Conservation (phyloP, 1,140 invertebrate genomes). For the Galendromus occidentalis region DNA sequence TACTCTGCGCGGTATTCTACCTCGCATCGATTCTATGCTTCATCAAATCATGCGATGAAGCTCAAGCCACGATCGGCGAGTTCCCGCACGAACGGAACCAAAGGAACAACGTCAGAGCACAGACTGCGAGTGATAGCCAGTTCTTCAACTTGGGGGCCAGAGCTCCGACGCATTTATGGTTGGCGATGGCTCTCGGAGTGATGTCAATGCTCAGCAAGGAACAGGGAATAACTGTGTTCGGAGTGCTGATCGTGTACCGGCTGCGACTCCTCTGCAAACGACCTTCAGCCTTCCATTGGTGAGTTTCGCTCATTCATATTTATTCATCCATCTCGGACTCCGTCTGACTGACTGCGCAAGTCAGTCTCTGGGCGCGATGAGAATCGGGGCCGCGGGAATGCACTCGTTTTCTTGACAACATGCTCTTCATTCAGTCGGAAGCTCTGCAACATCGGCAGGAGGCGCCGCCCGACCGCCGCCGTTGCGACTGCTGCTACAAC, state of each 20-base stretch:
- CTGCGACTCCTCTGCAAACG: background rate
- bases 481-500: too few species aligned
- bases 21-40: constrained; percentile 36
- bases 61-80: background rate
- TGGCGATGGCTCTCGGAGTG: constrained; percentile 11
- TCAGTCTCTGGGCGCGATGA: background rate
- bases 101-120: background rate
- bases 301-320: background rate
- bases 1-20: constrained; percentile 59
- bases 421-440: too few species aligned
- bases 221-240: constrained; percentile 32
- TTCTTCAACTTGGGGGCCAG: background rate
- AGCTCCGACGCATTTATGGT: background rate
- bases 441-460: too few species aligned
- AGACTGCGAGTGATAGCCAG: background rate
- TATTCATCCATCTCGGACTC: background rate
- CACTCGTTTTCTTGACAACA: background rate
- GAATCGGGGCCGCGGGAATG: too few species aligned
- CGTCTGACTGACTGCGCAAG: background rate
- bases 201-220: constrained; percentile 30
- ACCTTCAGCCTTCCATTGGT: background rate
- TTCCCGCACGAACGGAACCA: background rate
- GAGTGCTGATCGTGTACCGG: constrained; percentile 11
- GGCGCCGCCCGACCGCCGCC: too few species aligned
- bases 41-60: constrained; percentile 24